Conservation (phyloP, 2,888 invertebrate species). For the Caenorhabditis macrosperma region DNA sequence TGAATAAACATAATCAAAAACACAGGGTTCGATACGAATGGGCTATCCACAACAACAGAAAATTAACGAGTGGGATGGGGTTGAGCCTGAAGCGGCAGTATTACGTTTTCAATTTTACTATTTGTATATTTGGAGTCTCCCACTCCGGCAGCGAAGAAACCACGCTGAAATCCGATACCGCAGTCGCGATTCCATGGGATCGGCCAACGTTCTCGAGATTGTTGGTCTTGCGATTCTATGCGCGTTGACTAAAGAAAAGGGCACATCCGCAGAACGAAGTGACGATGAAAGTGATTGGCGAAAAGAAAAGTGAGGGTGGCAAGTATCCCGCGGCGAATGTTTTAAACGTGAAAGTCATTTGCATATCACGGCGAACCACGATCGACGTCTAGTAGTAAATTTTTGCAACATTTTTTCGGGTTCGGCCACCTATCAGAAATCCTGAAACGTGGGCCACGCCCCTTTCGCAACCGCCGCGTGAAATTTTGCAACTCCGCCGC, state of each 20-base stretch:
- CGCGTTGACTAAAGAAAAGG: background rate
- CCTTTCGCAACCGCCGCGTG: too few species aligned
- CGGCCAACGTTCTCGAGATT: conserved; percentile 50
- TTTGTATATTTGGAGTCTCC: conserved; percentile 45
- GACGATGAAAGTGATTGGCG: conserved; percentile 10
- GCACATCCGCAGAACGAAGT: conserved; percentile 1
- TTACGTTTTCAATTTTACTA: conserved; percentile 49
- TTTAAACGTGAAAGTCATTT: conserved; percentile 29
- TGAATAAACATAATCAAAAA: conserved; percentile 43
- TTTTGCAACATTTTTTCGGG: too few species aligned
- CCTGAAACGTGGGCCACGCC: too few species aligned
- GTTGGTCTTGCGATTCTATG: conserved; percentile 7
- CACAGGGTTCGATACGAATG: conserved; percentile 11
- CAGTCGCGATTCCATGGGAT: conserved; percentile 39
- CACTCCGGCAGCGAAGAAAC: conserved; percentile 9
- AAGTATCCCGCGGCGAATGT: conserved; percentile 31
- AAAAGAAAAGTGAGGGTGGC: background rate
- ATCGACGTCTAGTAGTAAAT: too few species aligned
- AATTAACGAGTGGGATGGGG: conserved; percentile 10
- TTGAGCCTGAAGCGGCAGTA: conserved; percentile 20
- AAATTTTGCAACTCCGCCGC: too few species aligned
- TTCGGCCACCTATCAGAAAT: too few species aligned
- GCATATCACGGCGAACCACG: too few species aligned
- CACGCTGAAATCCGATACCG: conserved; percentile 45
- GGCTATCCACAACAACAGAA: conserved; percentile 10